These are phyloP conservation scores for Saccostrea glomerata DNA, from an alignment of 1,140 invertebrate species.

Conservation along the genomic window DNA sequence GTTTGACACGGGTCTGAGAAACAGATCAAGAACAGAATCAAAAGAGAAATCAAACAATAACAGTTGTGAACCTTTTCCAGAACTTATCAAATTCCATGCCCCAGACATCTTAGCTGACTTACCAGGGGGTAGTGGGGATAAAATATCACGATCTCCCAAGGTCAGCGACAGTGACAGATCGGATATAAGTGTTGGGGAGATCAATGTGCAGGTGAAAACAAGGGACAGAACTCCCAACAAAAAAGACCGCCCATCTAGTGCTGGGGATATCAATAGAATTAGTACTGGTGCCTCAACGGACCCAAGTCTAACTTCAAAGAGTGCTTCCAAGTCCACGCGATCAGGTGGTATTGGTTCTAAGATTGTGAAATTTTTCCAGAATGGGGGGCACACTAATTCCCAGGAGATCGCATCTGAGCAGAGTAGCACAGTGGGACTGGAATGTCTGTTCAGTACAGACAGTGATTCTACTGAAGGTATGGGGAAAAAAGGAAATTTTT, in stretches of 20 bases:
- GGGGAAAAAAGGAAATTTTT: neutral
- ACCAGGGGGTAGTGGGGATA: conserved; percentile 51
- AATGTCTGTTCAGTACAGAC: conserved; percentile 77
- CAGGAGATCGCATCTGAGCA: conserved; percentile 7
- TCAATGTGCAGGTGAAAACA: conserved; percentile 46
- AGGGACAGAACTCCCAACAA: conserved; percentile 35
- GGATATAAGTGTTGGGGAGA: conserved; percentile 59
- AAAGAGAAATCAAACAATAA: conserved; percentile 4
- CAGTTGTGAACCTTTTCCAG: conserved; percentile 10
- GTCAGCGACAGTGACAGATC: conserved; percentile 37
- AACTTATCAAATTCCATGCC: neutral
- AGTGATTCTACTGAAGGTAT: conserved; percentile 74
- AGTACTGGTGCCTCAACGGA: neutral
- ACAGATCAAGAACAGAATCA: neutral
- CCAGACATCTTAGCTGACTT: conserved; percentile 26
- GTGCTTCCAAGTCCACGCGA: neutral
- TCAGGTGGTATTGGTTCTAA: conserved; percentile 18
- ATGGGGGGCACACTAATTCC: conserved; percentile 29
- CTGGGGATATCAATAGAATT: conserved; percentile 50
- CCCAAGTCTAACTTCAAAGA: neutral
- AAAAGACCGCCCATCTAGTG: conserved; percentile 59
- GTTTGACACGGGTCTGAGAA: neutral
- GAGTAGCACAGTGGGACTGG: conserved; percentile 74
- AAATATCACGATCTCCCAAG: neutral
- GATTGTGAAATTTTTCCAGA: conserved; percentile 46